Evolutionary conservation across 1,140 invertebrate species (phyloP).

Genomic region (Nautilus pompilius): DNA sequence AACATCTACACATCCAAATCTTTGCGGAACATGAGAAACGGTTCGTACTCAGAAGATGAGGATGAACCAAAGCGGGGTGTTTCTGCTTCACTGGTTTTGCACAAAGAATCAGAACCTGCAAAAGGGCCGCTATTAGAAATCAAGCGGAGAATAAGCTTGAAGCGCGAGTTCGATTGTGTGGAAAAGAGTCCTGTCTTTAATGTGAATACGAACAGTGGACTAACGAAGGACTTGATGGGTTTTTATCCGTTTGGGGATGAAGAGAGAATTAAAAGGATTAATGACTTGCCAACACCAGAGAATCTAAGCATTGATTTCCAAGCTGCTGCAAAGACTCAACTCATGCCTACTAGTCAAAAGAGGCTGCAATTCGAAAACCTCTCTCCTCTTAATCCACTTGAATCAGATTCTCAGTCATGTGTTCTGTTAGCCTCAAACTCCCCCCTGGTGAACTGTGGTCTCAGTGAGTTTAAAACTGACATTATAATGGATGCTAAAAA

Average conservation of each 20-base stretch:
- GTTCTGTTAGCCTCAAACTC: too few relatives aligned
- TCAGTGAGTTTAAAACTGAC: too few relatives aligned
- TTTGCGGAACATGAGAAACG: conserved; percentile 38
- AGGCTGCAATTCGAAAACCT: too few relatives aligned
- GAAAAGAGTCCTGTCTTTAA: conserved; percentile 19
- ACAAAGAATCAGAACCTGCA: background rate
- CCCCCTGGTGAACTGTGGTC: too few relatives aligned
- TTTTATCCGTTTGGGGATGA: conserved; percentile 27
- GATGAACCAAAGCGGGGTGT: conserved; percentile 12
- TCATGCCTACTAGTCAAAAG: too few relatives aligned
- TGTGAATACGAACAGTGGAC: conserved; percentile 15
- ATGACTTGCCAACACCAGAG: too few relatives aligned
- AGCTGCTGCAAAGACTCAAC: too few relatives aligned
- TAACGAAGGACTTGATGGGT: conserved; percentile 29
- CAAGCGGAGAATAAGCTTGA: conserved; percentile 10
- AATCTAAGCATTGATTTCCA: too few relatives aligned
- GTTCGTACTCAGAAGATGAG: conserved; percentile 34
- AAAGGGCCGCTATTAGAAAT: conserved; percentile 4
- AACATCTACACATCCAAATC: conserved; percentile 41
- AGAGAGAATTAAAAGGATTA: conserved; percentile 28
- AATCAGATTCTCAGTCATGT: too few relatives aligned
- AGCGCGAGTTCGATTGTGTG: conserved; percentile 25
- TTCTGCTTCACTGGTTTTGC: background rate
- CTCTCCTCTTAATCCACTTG: too few relatives aligned
- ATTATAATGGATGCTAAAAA: too few relatives aligned